Percentiles rank a stretch among this genome's conserved stretches.
These are phyloP conservation scores for Drosophila sproati DNA, from an alignment of 1,140 invertebrate species.

Conservation along the genomic window DNA sequence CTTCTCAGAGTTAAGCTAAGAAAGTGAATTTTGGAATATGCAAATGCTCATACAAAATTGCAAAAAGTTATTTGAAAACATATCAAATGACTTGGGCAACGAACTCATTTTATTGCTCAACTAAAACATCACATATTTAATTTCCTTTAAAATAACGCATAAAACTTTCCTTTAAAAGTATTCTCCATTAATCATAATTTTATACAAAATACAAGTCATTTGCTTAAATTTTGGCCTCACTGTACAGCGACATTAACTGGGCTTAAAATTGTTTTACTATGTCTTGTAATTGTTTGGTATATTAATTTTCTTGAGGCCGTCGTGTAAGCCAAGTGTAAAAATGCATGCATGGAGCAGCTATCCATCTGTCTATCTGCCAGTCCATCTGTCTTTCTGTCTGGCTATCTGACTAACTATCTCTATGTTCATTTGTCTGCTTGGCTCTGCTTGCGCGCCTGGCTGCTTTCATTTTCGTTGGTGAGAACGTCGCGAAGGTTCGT, in stretches of 20 bases:
- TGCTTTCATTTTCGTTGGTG: slow-evolving; percentile 76
- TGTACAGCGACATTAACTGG: slow-evolving; percentile 75
- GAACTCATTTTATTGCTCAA: slow-evolving; percentile 8
- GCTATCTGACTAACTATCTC: slow-evolving; percentile 39
- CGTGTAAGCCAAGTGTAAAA: slow-evolving; percentile 79
- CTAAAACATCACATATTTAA: too few species aligned
- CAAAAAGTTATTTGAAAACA: too few species aligned
- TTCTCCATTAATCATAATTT: not conserved
- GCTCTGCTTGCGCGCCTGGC: slow-evolving; percentile 6
- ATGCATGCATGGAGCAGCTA: slow-evolving; percentile 60
- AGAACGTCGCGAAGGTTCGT: slow-evolving; percentile 69
- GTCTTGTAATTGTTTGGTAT: slow-evolving; percentile 80
- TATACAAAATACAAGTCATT: slow-evolving; percentile 19
- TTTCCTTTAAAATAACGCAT: too few species aligned
- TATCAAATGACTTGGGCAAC: slow-evolving; percentile 24
- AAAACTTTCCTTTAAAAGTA: not conserved
- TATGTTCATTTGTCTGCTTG: slow-evolving; percentile 31
- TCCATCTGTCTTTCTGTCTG: slow-evolving; percentile 29
- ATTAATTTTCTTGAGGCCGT: slow-evolving; percentile 74
- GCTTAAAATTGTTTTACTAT: slow-evolving; percentile 80
- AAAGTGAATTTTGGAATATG: too few species aligned
- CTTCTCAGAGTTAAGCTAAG: not conserved
- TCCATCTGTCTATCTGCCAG: slow-evolving; percentile 41
- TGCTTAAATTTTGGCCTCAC: slow-evolving; percentile 36
- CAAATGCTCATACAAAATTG: not conserved